Evolutionary conservation across 2,113 vertebrate species (phyloP), one percentile per base, ranked within the genome.

Genomic region (Malurus melanocephalus): DNA sequence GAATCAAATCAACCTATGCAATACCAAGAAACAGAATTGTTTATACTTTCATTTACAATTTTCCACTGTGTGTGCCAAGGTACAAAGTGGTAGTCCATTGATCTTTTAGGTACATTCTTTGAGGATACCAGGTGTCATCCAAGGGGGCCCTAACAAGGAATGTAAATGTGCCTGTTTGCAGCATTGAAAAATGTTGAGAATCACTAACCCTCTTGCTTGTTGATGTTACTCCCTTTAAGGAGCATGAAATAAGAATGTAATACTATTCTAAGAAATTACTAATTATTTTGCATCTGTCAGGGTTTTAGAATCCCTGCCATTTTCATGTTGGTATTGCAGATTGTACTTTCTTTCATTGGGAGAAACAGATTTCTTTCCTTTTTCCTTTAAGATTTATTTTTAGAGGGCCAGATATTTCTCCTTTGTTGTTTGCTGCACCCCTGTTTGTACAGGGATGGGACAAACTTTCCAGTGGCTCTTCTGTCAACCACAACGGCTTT

Each of bases 191-290:
- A 14, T 26, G 16, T 19, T 71, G 28, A 62, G 19, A 75, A 32
- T 76, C 10, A 38, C 23, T 59, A 13, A 49, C 2, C 3, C 8
- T 61, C 21, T 57, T 14, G 9, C 32, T 67, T 1, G 0, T 20
- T 48, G 35, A 16, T 43, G 16, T 52, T 67, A 13, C 2, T 87
- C 9, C 18, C 23, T 79, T 82, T 43, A 77, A 57, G 30, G 35
- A 74, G 24, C 27, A 28, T 69, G 20, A 52, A 84, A 80, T 68
- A 68, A n/a, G 4, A 19, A 40, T 4, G 0, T n/a, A 48, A 42
- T 65, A 7, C 19, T 73, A 35, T 27, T 61, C 77, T 21, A 80
- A 45, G 55, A 60, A 85, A 55, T 56, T 1, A n/a, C 18, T 0
- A 32, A 22, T 75, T 56, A 11, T 21, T 72, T 56, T 61, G 1